Conservation (phyloP, 2,888 invertebrate species). For the Chelonus formosanus region DNA sequence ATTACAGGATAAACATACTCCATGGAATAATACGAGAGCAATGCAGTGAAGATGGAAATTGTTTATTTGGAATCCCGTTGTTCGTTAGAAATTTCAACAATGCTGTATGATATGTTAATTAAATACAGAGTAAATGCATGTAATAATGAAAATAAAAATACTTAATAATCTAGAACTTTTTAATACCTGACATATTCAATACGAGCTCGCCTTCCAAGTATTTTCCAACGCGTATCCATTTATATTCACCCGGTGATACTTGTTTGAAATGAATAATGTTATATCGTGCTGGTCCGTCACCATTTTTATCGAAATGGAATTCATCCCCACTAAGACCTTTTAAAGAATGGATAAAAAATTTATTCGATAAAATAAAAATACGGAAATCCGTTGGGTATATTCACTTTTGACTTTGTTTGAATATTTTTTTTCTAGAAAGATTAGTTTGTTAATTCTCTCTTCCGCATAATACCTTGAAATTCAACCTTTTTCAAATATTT, state of each 20-base stretch:
- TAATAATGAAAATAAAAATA: no score
- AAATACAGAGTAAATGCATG: no score
- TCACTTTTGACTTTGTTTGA: neutral
- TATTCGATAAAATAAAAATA: neutral
- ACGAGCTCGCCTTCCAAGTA: slow-evolving; percentile 83
- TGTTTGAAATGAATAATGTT: slow-evolving; percentile 96
- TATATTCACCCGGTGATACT: slow-evolving; percentile 75
- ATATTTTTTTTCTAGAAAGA: neutral
- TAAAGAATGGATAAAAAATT: neutral
- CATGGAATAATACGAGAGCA: no score
- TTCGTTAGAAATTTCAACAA: no score
- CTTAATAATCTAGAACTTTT: no score
- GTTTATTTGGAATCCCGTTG: no score
- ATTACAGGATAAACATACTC: no score
- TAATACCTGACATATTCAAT: slow-evolving; percentile 79
- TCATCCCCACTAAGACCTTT: slow-evolving; percentile 87
- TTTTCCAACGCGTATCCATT: slow-evolving; percentile 88
- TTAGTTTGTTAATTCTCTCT: neutral
- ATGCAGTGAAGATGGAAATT: no score
- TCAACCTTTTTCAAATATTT: slow-evolving; percentile 85
- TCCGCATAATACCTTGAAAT: slow-evolving; percentile 76
- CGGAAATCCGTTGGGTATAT: neutral
- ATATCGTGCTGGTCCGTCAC: slow-evolving; percentile 94
- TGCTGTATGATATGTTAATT: no score
- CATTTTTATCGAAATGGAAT: slow-evolving; percentile 89